These are phyloP conservation scores for Limosa lapponica DNA, from an alignment of 2,797 vertebrate genomes.

Conservation along the genomic window DNA sequence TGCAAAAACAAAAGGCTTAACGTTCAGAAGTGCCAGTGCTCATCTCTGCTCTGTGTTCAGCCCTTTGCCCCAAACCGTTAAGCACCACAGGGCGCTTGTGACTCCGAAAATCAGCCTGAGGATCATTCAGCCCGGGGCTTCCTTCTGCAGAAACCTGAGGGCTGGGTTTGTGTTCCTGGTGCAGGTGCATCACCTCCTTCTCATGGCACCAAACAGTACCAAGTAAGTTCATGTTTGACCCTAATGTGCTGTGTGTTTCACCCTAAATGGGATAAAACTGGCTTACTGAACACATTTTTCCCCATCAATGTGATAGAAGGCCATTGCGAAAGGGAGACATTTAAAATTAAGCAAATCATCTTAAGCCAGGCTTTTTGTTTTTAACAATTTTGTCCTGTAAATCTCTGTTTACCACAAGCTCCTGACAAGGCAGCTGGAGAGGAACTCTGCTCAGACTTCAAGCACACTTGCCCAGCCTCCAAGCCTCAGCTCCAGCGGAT, in stretches of 20 bases:
- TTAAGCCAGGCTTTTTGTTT: not conserved
- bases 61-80: not conserved
- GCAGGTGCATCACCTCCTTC: not conserved
- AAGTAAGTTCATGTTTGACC: not conserved
- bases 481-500: not conserved
- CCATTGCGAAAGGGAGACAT: not conserved
- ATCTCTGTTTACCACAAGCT: constrained; percentile 11
- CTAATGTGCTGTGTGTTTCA: not conserved
- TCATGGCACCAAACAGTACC: not conserved
- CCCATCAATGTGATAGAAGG: not conserved
- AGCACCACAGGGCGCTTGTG: not conserved
- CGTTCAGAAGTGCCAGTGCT: not conserved
- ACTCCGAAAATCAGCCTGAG: not conserved
- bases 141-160: not conserved
- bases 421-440: constrained; percentile 24
- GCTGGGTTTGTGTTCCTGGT: not conserved
- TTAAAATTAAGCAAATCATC: not conserved
- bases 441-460: not conserved
- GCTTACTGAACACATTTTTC: not conserved
- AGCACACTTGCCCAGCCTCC: not conserved
- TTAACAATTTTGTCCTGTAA: not conserved
- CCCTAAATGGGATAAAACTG: not conserved
- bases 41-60: not conserved
- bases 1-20: constrained; percentile 50
- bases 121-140: not conserved